Base-by-base conservation (phyloP, 2,113 vertebrate genomes). In the Grus americana region DNA sequence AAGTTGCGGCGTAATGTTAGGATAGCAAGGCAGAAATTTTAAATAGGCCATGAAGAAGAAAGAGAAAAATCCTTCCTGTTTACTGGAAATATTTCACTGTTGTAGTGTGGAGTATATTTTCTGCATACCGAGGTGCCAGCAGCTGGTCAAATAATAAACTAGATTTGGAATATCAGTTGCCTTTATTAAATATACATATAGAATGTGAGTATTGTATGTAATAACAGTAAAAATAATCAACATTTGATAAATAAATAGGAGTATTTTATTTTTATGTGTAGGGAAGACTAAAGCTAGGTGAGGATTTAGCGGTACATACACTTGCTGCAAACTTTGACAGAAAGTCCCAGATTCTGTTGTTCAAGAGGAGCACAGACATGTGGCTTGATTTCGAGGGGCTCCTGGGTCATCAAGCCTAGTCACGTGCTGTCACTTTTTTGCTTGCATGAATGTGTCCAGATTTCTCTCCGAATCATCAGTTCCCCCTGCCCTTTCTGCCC, bases 1-100 rank as follows among this genome's bases (percentile, higher is more conserved):
- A 11, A 59, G 29, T 9, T 44, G 17, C 6, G 80, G 4, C 1
- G 0, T 67, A 32, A 36, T 1, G 1, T 62, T 40, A 20, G 18
- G 30, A 3, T 32, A n/a, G 18, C 4, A 10, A 70, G 26, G 71
- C 46, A 74, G 65, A 89, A 76, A 29, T 38, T 34, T 42, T 59
- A 66, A 70, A n/a, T 6, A 36, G 66, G 26, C n/a, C 6, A 1
- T 15, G 74, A 79, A 57, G 44, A 72, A 71, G 32, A 66, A 59
- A 46, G 50, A 63, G 26, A 73, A 84, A 15, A 15, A 57, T 65
- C 11, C 34, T 87, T 76, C 30, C 54, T 40, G 3, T 66, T 86
- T 65, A 5, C 17, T 40, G 30, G 55, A 49, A 72, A 12, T 32
- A 13, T 66, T 61, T 27, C 6, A 2, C 10, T 62, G 29, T 62